Conservation (phyloP, 2,888 invertebrate species). For the Eurytoma californica region DNA sequence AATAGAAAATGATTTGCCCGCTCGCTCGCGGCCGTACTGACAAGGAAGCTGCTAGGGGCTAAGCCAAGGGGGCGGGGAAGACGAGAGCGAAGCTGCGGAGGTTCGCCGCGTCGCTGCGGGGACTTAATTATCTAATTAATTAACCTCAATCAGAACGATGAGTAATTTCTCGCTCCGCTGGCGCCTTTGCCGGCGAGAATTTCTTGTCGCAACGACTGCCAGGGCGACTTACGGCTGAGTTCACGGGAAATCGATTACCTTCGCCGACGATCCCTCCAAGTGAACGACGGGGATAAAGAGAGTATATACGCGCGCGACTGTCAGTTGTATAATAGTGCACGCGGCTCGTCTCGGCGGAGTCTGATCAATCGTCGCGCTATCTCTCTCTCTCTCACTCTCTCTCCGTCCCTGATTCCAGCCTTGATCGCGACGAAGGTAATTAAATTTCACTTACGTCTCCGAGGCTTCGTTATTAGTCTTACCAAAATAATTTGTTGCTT, state of each 20-base stretch:
- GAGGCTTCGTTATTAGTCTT: not conserved
- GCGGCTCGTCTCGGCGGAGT: conserved; percentile 40
- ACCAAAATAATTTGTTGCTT: too few relatives aligned
- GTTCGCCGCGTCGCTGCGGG: conserved; percentile 60
- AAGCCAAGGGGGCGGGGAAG: too few relatives aligned
- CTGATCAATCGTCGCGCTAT: conserved; percentile 48
- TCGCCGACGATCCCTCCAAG: conserved; percentile 23
- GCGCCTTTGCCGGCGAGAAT: conserved; percentile 72
- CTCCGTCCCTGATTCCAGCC: conserved; percentile 15
- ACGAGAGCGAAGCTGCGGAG: conserved; percentile 26
- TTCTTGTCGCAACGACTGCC: conserved; percentile 73
- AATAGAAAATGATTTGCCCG: too few relatives aligned
- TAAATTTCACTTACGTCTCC: conserved; percentile 13
- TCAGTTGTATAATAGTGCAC: conserved; percentile 55
- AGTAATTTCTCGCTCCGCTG: conserved; percentile 75
- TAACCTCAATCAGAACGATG: conserved; percentile 76
- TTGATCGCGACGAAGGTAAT: not conserved
- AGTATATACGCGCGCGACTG: conserved; percentile 9
- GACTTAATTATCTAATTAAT: conserved; percentile 76
- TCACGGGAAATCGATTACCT: conserved; percentile 74
- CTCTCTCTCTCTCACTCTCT: conserved; percentile 37
- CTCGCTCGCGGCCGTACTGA: not conserved
- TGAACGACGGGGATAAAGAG: not conserved
- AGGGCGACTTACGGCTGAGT: conserved; percentile 73
- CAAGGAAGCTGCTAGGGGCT: not conserved